Base-by-base conservation (phyloP, 2,113 vertebrate species). In the Pangasianodon hypophthalmus region DNA sequence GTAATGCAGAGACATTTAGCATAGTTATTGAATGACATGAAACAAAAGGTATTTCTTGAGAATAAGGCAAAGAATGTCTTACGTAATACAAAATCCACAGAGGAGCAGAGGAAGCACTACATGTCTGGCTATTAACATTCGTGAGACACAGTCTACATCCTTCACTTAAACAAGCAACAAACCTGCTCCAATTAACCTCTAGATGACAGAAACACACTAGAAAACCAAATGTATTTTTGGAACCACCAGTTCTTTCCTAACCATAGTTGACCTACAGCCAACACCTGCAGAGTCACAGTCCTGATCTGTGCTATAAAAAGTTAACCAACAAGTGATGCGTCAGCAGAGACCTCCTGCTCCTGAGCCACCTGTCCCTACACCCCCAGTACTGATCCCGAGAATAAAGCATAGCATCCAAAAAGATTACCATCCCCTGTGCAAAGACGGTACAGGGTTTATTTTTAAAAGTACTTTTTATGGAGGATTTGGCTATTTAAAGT, bases 291-390 rank as follows among this genome's bases (percentile, higher is more conserved):
- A 67, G 73, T 62, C 60, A 19, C 71, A 80, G 83, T 69, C 19
- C 71, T 89, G 83, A 67, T 85, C 67, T 69, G 60, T 41, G 62
- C 88, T 85, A 69, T 60, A 85, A 89, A 88, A 85, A 89, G 88
- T 41, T 56, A 84, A 84, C 80, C 64, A 77, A 69, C 58, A 56
- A 80, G 44, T 44, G 60, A 77, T 77, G 88, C 67, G 82, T 89
- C 88, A 90, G 84, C 88, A 86, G 56, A 89, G 88, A 86, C 71
- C 88, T 84, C 88, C 88, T 77, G 52, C 84, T 86, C 71, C 64
- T 77, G 71, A 85, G 83, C 88, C 88, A 89, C 88, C 84, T 89
- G 88, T 26, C 84, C 73, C 67, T 64, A 48, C 58, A 69, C 54
- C 82, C 41, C 64, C 21, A 19, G 50, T 60, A 56, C 52, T 56